Base-by-base conservation (phyloP, 2,797 vertebrate species). In the Astyanax mexicanus region DNA sequence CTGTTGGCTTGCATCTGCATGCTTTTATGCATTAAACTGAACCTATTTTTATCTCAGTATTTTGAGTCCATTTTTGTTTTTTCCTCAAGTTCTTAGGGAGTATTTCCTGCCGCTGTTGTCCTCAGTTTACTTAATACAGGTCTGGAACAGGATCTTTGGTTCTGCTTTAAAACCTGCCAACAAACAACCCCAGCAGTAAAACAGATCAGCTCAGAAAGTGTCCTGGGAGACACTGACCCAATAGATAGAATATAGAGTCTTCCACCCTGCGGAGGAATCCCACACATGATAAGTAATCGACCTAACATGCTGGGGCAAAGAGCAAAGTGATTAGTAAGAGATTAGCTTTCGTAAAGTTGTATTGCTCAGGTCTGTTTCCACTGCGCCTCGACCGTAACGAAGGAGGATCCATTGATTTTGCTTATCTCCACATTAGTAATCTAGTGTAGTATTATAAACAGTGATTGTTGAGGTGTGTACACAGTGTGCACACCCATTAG, bases 331-430 rank as follows among this genome's bases (percentile, higher is more conserved):
- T 77, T 54, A 64, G 57, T 23, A 9, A 64, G 42, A 42, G 68
- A 77, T 66, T 72, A 49, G 15, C 60, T 72, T 49, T 21, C 40
- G 7, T 77, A 77, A 71, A 71, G 64, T n/a, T 47, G 27, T 19
- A 17, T 25, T 1, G 0, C 12, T 23, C 5, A 27, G 15, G 8
- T 23, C 32, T 62, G 23, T 61, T 15, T 38, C 23, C 1, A 44
- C 3, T 17, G n/a, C 40, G 19, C 37, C 1, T 12, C 40, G 21
- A 23, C 21, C 19, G 23, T 12, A 40, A 62, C 62, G 5, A 62
- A 62, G 19, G 13, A 35, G 40, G 68, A 60, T 38, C 4, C 7
- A 35, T 0, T 6, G 12, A 23, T 2, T 51, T 23, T 19, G 61
- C 25, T 62, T 64, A 71, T 71, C 29, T 57, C 27, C 25, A 37